Evolutionary conservation across 2,113 vertebrate genomes (phyloP).

Genomic region (Polyodon spathula): DNA sequence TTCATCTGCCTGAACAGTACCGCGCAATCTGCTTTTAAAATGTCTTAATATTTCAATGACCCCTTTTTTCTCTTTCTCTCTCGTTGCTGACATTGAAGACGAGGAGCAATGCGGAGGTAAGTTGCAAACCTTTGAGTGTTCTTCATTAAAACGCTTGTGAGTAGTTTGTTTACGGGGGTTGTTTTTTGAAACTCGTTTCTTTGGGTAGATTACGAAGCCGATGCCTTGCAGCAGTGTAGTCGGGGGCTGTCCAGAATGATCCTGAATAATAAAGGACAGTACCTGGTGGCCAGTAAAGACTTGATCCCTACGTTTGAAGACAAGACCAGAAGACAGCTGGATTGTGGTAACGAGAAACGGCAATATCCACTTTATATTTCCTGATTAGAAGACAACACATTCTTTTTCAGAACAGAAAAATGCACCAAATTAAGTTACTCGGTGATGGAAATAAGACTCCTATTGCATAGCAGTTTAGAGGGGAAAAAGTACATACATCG

Average conservation of each 20-base stretch:
- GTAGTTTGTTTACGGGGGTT: too few relatives aligned
- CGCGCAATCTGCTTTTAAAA: not conserved
- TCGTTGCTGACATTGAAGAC: not conserved
- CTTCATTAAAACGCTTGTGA: too few relatives aligned
- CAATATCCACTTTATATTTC: too few relatives aligned
- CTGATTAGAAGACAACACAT: too few relatives aligned
- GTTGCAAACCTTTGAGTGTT: too few relatives aligned
- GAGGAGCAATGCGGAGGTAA: not conserved
- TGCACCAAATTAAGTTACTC: too few relatives aligned
- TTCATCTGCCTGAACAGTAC: too few relatives aligned
- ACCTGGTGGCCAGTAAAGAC: not conserved
- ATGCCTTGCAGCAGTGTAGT: not conserved
- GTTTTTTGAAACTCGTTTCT: not conserved
- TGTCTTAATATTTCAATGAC: not conserved
- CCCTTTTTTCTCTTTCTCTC: not conserved
- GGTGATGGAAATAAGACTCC: too few relatives aligned
- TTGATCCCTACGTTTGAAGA: not conserved
- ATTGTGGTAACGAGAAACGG: too few relatives aligned
- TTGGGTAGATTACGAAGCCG: slow-evolving; percentile 6
- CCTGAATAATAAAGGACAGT: not conserved
- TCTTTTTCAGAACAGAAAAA: too few relatives aligned
- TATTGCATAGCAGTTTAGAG: too few relatives aligned
- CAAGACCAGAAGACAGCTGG: not conserved
- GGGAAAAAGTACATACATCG: too few relatives aligned
- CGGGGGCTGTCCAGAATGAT: not conserved